Conservation (phyloP, 1,140 invertebrate genomes). For the Tenebrio molitor region DNA sequence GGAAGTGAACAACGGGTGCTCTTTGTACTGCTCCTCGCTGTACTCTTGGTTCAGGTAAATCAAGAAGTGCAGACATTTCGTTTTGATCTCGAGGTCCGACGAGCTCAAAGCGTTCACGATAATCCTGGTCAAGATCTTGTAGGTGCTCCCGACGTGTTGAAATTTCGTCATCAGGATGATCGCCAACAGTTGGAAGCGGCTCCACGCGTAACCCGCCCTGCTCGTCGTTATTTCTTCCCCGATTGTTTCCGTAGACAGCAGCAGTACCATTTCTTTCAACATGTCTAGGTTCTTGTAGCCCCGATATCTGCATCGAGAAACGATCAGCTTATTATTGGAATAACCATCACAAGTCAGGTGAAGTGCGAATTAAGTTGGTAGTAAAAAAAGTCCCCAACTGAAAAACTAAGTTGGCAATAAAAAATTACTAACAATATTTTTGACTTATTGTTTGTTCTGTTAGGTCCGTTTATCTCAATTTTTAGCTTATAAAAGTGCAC, state of each 20-base stretch:
- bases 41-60: slow-evolving; percentile 23
- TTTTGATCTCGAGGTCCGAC: not conserved
- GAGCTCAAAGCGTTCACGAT: not conserved
- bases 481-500: no score
- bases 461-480: no score
- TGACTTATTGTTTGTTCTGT: no score
- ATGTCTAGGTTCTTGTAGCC: slow-evolving; percentile 7
- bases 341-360: no score
- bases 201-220: not conserved
- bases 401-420: no score
- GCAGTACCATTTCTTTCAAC: slow-evolving; percentile 3
- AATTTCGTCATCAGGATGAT: slow-evolving; percentile 21
- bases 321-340: not conserved
- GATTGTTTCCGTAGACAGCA: not conserved
- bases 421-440: no score
- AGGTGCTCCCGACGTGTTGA: not conserved
- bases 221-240: not conserved
- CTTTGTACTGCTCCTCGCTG: slow-evolving; percentile 4
- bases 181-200: slow-evolving; percentile 2
- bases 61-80: slow-evolving; percentile 19
- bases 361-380: no score
- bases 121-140: not conserved
- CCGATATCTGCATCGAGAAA: slow-evolving; percentile 1
- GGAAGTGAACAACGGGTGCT: slow-evolving; percentile 16
- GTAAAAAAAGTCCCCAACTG: no score